Conservation (phyloP, 2,888 invertebrate species). For the Clusia tigrina region DNA sequence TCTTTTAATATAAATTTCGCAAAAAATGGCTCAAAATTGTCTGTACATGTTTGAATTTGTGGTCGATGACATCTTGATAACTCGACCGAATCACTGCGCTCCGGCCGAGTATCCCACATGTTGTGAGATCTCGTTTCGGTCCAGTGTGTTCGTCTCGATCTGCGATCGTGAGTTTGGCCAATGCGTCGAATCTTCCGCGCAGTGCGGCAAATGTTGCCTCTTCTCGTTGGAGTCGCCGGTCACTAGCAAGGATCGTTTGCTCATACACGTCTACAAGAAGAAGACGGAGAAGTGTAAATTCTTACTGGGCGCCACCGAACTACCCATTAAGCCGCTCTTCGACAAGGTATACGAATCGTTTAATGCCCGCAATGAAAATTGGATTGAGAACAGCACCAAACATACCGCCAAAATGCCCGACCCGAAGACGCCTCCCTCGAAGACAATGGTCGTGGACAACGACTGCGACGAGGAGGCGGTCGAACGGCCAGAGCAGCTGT, state of each 20-base stretch:
- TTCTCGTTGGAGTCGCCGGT: conserved; percentile 58
- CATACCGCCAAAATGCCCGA: conserved; percentile 44
- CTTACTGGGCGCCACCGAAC: conserved; percentile 55
- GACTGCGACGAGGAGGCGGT: conserved; percentile 48
- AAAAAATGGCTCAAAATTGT: conserved; percentile 53
- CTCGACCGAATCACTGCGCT: conserved; percentile 60
- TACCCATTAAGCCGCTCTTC: conserved; percentile 55
- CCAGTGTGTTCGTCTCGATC: conserved; percentile 56
- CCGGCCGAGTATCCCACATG: conserved; percentile 63
- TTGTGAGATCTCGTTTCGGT: conserved; percentile 60
- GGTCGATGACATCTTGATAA: conserved; percentile 59
- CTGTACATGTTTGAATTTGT: conserved; percentile 63
- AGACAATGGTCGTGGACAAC: conserved; percentile 36
- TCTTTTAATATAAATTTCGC: conserved; percentile 33
- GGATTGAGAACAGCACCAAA: conserved; percentile 40
- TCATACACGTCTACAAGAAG: conserved; percentile 59
- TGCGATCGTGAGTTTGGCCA: conserved; percentile 59
- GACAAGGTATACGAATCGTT: conserved; percentile 58
- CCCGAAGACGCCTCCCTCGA: conserved; percentile 40
- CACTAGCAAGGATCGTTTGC: conserved; percentile 53
- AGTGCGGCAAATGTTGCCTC: conserved; percentile 58
- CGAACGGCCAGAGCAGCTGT: conserved; percentile 51
- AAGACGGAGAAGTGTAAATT: conserved; percentile 61
- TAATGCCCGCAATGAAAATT: conserved; percentile 50
- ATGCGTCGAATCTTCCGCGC: conserved; percentile 50